Evolutionary conservation across 2,888 invertebrate species (phyloP), one percentile per base, ranked within the genome.

Genomic region (Pseudoips prasinana): DNA sequence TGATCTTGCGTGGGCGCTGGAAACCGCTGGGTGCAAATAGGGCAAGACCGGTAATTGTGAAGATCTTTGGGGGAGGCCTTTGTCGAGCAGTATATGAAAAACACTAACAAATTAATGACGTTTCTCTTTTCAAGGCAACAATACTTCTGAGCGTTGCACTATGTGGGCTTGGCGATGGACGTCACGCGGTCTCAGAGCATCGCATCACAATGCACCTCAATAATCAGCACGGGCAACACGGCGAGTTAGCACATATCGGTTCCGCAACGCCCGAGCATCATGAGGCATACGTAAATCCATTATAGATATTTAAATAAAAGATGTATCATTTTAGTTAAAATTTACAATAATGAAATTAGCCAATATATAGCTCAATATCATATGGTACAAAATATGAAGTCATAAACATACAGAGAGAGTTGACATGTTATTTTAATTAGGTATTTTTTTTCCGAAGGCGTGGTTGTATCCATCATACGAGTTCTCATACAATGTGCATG

Each of bases 401-500:
- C n/a, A n/a, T n/a, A n/a, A n/a, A n/a, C n/a, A n/a, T n/a, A n/a
- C n/a, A n/a, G n/a, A n/a, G n/a, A n/a, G n/a, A n/a, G n/a, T n/a
- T n/a, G n/a, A n/a, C n/a, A n/a, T n/a, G n/a, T 29, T 22, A 3
- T 6, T 14, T 2, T 11, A 8, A 7, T 7, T 18, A 4, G 1
- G n/a, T 8, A 2, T 3, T 1, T 0, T n/a, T 11, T 27, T 10
- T 27, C 3, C 7, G 10, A 19, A 86, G 87, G 86, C 81, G 31
- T 65, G 62, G 73, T 56, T 85, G 72, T 83, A 86, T 81, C 87
- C 88, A 41, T 76, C 79, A 65, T 88, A 88, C 65, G 86, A 89
- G 54, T 90, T 86, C 81, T 87, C 85, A 45, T 91, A 91, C 66
- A 84, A 82, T 53, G 91, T 91, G 32, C 64, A 81, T 37, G 91